A percentile compares a stretch with the other conserved stretches of the same genome.
Evolutionary conservation across 2,888 invertebrate species (phyloP).

Genomic region (Eupithecia insigniata): DNA sequence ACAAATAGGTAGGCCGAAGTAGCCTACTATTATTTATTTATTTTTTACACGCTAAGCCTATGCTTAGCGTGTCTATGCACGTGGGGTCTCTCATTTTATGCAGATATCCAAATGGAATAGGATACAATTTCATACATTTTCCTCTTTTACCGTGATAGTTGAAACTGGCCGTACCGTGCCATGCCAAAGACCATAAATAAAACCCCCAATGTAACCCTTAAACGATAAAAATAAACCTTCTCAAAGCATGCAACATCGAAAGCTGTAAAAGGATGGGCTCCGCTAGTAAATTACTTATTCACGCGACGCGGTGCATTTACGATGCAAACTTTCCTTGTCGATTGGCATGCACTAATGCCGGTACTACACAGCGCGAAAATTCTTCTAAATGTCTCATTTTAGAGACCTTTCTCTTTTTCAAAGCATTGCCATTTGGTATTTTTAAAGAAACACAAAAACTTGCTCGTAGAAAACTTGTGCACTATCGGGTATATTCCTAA

Average conservation of each 20-base stretch:
- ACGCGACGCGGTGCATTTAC: slow-evolving; percentile 5
- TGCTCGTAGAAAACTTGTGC: background rate
- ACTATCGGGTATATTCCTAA: background rate
- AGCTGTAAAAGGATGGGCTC: slow-evolving; percentile 1
- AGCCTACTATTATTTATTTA: no score
- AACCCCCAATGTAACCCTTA: background rate
- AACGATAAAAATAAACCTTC: background rate
- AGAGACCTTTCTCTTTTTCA: background rate
- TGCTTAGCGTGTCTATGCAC: no score
- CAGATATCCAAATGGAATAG: no score
- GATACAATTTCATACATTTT: no score
- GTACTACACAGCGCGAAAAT: background rate
- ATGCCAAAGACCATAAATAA: background rate
- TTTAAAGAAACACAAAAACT: background rate
- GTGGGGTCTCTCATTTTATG: no score
- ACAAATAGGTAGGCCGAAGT: no score
- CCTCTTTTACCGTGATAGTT: no score
- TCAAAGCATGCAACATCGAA: background rate
- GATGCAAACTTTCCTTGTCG: slow-evolving; percentile 3
- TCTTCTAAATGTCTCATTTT: background rate
- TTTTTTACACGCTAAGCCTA: no score
- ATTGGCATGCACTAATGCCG: background rate
- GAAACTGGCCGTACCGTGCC: background rate
- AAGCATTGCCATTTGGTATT: background rate
- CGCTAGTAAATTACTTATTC: slow-evolving; percentile 5